Percentiles rank a stretch among this genome's conserved stretches.
phyloP scores from a whole-genome alignment of 2,888 invertebrate genomes.

The Clanis bilineata region DNA sequence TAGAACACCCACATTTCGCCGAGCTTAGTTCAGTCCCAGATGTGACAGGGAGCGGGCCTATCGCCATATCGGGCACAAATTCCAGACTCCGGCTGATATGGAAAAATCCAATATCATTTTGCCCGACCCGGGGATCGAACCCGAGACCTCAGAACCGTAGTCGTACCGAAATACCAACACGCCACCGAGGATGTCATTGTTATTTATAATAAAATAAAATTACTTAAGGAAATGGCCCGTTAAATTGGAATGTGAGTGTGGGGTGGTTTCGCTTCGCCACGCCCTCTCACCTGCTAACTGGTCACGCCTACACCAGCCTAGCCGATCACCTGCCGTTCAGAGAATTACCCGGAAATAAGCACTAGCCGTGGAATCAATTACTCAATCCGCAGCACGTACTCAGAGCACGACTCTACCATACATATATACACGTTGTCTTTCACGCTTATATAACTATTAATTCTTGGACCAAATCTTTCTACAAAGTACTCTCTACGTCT shows the following conservation, averaged over 20 bases:
- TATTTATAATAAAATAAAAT: background rate
- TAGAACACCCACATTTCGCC: no score
- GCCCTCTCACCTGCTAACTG: conserved; percentile 54
- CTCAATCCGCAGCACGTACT: background rate
- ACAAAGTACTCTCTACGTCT: background rate
- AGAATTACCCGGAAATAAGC: conserved; percentile 1
- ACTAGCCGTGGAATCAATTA: conserved; percentile 2
- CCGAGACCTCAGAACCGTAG: no score
- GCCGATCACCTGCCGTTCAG: conserved; percentile 12
- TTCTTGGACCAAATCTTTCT: background rate
- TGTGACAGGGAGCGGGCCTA: no score
- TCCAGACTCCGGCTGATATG: no score
- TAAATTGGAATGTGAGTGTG: conserved; percentile 33
- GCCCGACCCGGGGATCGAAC: no score
- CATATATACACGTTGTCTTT: background rate
- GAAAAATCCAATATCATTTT: no score
- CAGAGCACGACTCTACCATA: background rate
- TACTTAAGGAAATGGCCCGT: conserved; percentile 23
- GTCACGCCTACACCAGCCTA: conserved; percentile 43
- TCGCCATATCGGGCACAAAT: no score
- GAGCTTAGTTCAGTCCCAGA: no score
- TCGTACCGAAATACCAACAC: no score
- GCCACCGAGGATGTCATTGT: no score
- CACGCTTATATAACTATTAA: background rate
- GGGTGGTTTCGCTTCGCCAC: conserved; percentile 45